Percentiles rank a stretch among this genome's conserved stretches.
phyloP scores from a whole-genome alignment of 2,113 vertebrate genomes.

The Onychorhynchus coronatus region DNA sequence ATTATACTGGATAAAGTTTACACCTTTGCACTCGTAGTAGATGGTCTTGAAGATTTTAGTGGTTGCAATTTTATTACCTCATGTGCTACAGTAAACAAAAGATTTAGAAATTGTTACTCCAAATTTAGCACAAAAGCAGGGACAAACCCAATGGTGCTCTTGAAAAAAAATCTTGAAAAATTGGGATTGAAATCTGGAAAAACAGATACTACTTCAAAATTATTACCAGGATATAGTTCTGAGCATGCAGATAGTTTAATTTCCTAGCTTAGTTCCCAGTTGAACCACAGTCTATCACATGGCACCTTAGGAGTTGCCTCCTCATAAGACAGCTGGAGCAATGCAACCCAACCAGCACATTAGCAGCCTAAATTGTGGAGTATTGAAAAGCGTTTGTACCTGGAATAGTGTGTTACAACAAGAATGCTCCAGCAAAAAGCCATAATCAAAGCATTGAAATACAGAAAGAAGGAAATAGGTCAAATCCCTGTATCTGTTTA shows the following conservation, averaged over 20 bases:
- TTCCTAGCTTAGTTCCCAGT: background rate
- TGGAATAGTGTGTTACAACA: background rate
- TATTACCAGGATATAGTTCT: slow-evolving; percentile 29
- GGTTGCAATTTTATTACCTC: background rate
- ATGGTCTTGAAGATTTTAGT: background rate
- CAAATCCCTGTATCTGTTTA: background rate
- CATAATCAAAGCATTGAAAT: background rate
- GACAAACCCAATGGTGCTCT: background rate
- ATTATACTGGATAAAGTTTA: background rate
- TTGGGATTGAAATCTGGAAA: background rate
- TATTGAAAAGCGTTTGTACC: background rate
- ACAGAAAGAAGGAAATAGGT: background rate
- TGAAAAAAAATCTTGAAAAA: background rate
- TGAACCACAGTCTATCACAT: background rate
- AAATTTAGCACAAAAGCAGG: background rate
- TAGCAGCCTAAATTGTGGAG: background rate
- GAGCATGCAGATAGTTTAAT: background rate
- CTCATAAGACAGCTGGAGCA: background rate
- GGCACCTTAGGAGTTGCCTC: background rate
- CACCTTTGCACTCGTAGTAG: background rate
- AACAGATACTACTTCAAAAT: background rate
- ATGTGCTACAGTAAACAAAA: background rate
- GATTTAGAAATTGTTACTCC: background rate
- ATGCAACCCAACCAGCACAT: background rate
- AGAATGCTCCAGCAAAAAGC: background rate